A percentile compares a stretch with the other conserved stretches of the same genome.
Evolutionary conservation across 2,888 invertebrate species (phyloP).

Genomic region (Andrena marginata): DNA sequence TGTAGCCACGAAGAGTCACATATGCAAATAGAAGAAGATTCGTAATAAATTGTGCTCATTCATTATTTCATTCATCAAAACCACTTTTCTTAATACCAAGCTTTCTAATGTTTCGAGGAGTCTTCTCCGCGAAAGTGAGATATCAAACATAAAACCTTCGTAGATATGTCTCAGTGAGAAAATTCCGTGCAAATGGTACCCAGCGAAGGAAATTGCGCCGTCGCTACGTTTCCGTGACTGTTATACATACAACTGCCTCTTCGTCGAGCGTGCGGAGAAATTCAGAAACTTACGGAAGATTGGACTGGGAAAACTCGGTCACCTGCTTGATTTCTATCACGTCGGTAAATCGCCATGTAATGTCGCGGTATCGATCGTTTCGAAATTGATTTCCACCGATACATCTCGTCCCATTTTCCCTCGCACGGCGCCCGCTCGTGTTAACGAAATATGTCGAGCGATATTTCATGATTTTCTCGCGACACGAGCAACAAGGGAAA

Average conservation of each 20-base stretch:
- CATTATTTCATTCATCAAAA: too few species aligned
- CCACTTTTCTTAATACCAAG: too few species aligned
- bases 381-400: constrained; percentile 10
- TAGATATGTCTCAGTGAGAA: too few species aligned
- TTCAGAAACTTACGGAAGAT: constrained; percentile 34
- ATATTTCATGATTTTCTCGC: constrained; percentile 3
- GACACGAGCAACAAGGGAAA: neutral
- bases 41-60: too few species aligned
- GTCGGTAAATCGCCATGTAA: constrained; percentile 6
- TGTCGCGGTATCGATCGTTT: constrained; percentile 7
- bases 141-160: too few species aligned
- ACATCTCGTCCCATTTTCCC: neutral
- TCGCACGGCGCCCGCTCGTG: neutral
- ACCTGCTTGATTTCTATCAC: constrained; percentile 13
- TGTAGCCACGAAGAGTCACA: too few species aligned
- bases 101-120: too few species aligned
- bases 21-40: too few species aligned
- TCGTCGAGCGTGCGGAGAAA: neutral
- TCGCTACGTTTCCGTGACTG: constrained; percentile 13
- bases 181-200: too few species aligned
- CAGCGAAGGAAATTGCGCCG: constrained; percentile 8
- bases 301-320: constrained; percentile 37
- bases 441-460: neutral
- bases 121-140: too few species aligned
- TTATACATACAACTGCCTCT: constrained; percentile 7